Percentiles rank a stretch among this genome's conserved stretches.
Evolutionary conservation across 2,113 vertebrate genomes (phyloP).

Genomic region (Cyanistes caeruleus): DNA sequence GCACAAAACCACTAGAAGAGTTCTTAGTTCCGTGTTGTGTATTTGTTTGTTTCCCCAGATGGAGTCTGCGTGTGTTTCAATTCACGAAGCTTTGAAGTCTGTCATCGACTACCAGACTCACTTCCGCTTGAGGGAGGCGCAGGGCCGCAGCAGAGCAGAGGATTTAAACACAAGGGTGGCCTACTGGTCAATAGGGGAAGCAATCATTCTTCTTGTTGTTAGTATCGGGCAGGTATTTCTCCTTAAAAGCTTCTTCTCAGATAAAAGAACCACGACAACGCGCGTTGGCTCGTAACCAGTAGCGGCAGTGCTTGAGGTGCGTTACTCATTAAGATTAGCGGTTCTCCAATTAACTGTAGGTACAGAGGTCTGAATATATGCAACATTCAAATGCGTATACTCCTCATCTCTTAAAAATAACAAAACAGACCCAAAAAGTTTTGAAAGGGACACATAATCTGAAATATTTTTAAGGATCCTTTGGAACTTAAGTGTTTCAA

Average conservation of each 20-base stretch:
- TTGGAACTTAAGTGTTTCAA: background rate
- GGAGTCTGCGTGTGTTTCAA: constrained; percentile 97
- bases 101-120: constrained; percentile 98
- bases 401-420: constrained; percentile 33
- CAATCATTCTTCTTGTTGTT: constrained; percentile 94
- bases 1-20: background rate
- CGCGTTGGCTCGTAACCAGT: constrained; percentile 90
- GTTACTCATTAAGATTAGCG: constrained; percentile 49
- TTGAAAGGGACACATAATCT: constrained; percentile 51
- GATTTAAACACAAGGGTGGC: constrained; percentile 96
- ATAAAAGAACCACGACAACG: constrained; percentile 96
- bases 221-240: constrained; percentile 98
- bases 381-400: constrained; percentile 54
- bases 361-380: constrained; percentile 69
- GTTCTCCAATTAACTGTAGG: constrained; percentile 68
- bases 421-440: constrained; percentile 7
- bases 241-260: constrained; percentile 97
- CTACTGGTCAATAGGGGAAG: constrained; percentile 97
- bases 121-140: constrained; percentile 92
- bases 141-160: constrained; percentile 95
- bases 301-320: background rate
- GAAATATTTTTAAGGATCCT: constrained; percentile 9
- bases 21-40: background rate
- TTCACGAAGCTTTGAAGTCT: constrained; percentile 96
- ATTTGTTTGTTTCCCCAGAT: constrained; percentile 78